Evolutionary conservation across 1,140 invertebrate genomes (phyloP), one percentile per base, ranked within the genome.

Genomic region (Chlorops oryzae): DNA sequence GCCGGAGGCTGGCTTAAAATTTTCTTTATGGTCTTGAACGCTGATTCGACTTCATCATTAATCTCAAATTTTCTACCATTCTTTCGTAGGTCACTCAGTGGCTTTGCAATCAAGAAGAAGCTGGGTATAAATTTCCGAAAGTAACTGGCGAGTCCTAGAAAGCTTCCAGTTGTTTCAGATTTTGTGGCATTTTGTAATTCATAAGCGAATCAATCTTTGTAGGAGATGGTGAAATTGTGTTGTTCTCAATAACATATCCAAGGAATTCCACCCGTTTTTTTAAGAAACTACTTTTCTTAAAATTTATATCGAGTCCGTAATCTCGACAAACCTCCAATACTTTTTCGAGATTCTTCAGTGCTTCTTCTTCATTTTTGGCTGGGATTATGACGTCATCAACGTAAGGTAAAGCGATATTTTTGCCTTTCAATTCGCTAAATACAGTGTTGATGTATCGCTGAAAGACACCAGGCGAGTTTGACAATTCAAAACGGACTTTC

Each of bases 401-500:
- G 39, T 50, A 56, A 5, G 38, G 9, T 13, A 49, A 25, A 5
- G 49, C 35, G 17, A 23, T 34, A 1, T 38, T 15, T 15, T 5
- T 3, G 49, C 49, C 17, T 41, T 54, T 37, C 12, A 45, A 44
- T 2, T 55, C 53, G 3, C 43, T 39, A 18, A 77, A 54, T 1
- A 73, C 57, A 2, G 40, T 51, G 37, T 67, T 64, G n/a, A 77
- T 72, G 3, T 72, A 54, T 22, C 63, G 45, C 49, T 74, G 69
- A 47, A 77, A 77, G 3, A 67, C 59, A 5, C 59, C 49, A 0
- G 73, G 65, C 0, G 70, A 61, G 54, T 73, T 75, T 5, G 50
- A 56, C 3, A 78, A 51, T 18, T 75, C 75, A 56, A 76, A 78
- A n/a, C 72, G 74, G 52, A 76, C 61, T 45, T 62, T 54, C 0